Evolutionary conservation across 2,888 invertebrate genomes (phyloP), one percentile per base, ranked within the genome.

Genomic region (Standfussiana lucernea): DNA sequence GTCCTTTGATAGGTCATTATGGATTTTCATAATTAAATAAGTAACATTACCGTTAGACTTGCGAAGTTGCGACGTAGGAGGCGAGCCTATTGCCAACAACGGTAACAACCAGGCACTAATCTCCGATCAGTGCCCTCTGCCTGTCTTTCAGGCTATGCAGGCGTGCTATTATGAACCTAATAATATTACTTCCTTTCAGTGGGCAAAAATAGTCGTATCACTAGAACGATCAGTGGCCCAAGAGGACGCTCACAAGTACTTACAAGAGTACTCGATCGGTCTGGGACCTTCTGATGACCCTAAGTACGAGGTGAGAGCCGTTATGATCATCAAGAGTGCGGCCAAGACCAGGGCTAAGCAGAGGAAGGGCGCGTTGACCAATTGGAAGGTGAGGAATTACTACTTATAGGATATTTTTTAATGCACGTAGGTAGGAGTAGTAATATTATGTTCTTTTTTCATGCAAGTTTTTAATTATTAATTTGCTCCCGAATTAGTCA

Each of bases 161-260:
- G 21, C 21, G 10, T 35, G 32, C 32, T 59, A 8, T 3, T 21
- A 18, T 18, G 28, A 3, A 18, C 32, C 0, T 21, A 32, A 59
- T 59, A 2, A 59, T 59, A 2, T 32, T 2, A 24, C 37, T 69
- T 45, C 11, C 84, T 86, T 56, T 3, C 93, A 99, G 98, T 99
- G 99, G 99, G 99, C 99, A 0, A 99, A 99, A 96, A 99, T 99
- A 87, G 99, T 99, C 6, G 99, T 99, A 37, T 99, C 99, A 0
- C 93, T 99, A 89, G 99, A 99, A 93, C 97, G 99, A 53, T 99
- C 99, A 0, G 99, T 99, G 66, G 98, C 98, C 0, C 98, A 98
- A 93, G 97, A 98, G 67, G 98, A 99, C 91, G 98, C 99, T 2
- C 98, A 99, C 90, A 98, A 98, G 86, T 99, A 99, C 95, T 97